Evolutionary conservation across 2,113 vertebrate species (phyloP).

Genomic region (Silurus glanis): DNA sequence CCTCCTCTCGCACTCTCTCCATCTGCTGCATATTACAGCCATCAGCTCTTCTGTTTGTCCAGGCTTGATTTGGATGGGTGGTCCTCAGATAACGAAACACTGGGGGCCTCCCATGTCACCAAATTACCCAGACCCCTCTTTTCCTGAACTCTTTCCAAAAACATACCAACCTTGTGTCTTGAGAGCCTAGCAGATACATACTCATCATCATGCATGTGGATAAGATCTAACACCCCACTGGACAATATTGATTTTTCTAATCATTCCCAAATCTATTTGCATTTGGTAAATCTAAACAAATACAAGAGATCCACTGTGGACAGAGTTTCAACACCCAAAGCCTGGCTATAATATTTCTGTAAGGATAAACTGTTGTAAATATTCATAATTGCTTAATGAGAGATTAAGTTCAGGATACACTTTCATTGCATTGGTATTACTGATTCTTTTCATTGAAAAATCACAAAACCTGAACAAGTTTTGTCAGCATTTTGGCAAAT

Average conservation of each 20-base stretch:
- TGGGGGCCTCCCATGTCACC: slow-evolving; percentile 55
- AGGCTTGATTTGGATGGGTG: slow-evolving; percentile 71
- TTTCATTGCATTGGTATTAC: not conserved
- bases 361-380: not conserved
- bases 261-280: slow-evolving; percentile 11
- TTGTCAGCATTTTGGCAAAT: not conserved
- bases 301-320: not conserved
- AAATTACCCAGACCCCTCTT: slow-evolving; percentile 55
- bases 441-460: not conserved
- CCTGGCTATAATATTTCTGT: not conserved
- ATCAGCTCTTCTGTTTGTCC: slow-evolving; percentile 70
- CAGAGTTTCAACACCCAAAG: not conserved
- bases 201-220: slow-evolving; percentile 11
- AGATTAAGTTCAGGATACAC: not conserved
- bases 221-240: not conserved
- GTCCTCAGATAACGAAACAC: slow-evolving; percentile 67
- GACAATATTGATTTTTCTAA: not conserved
- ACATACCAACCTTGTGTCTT: slow-evolving; percentile 8
- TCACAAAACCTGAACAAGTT: not conserved
- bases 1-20: slow-evolving; percentile 52
- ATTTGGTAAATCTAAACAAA: slow-evolving; percentile 31
- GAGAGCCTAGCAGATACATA: not conserved
- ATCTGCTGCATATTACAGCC: slow-evolving; percentile 78
- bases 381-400: not conserved
- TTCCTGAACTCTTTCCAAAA: slow-evolving; percentile 44